A percentile compares a stretch with the other conserved stretches of the same genome.
These are phyloP conservation scores for Rhopalosiphum padi DNA, from an alignment of 1,140 invertebrate species.

Conservation along the genomic window DNA sequence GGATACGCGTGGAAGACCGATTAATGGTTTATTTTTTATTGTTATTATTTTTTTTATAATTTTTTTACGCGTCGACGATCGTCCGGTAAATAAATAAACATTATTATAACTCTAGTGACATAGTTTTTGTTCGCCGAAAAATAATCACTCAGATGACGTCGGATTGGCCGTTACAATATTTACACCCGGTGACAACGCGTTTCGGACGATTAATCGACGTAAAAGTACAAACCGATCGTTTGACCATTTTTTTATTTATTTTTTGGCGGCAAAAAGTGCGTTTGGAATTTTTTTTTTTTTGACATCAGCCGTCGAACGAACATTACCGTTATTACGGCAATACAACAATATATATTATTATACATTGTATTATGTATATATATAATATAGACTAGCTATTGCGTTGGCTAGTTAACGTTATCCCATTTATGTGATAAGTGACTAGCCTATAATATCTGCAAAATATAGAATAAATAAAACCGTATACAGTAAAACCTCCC, in stretches of 20 bases:
- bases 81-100: not conserved
- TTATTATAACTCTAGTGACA: constrained; percentile 27
- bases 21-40: not conserved
- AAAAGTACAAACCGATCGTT: constrained; percentile 17
- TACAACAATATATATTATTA: not conserved
- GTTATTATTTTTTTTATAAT: not conserved
- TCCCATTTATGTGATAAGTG: not conserved
- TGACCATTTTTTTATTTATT: constrained; percentile 6
- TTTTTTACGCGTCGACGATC: not conserved
- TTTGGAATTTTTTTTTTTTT: not conserved
- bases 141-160: constrained; percentile 19
- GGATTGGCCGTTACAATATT: not conserved
- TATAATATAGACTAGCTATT: not conserved
- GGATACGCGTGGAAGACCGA: not conserved
- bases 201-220: constrained; percentile 19
- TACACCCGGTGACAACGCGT: constrained; percentile 14
- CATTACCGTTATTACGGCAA: not conserved
- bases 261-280: not conserved
- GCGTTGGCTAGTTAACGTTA: not conserved
- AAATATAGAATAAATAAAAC: not conserved
- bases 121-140: not conserved
- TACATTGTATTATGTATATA: not conserved
- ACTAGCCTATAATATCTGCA: not conserved
- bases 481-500: not conserved
- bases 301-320: not conserved